Evolutionary conservation across 2,888 invertebrate species (phyloP), one percentile per base, ranked within the genome.

Genomic region (Pemphredon lugubris): DNA sequence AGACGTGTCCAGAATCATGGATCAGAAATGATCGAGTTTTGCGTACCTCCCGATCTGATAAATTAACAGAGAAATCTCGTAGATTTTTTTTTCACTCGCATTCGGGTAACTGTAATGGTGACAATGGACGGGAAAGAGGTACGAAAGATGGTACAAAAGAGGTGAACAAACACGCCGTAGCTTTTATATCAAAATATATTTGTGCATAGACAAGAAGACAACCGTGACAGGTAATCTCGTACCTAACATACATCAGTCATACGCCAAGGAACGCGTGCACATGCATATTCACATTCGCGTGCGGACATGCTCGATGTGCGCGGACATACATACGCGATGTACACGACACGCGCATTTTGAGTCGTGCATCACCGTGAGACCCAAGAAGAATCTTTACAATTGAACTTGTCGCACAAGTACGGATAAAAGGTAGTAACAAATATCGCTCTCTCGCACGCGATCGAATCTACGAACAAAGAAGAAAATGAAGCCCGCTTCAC

Each of bases 101-200:
- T 60, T 34, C 34, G 1, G 23, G 7, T 26, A 26, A 5, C 26
- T 7, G 26, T 26, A 26, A 26, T n/a, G n/a, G n/a, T n/a, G 26
- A 26, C 3, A 26, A 26, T 26, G 26, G 23, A 53, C 30, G 42
- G 6, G 14, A 16, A 18, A 21, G 16, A 6, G 6, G 7, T 11
- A 18, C 34, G 21, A 1, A 3, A n/a, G n/a, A 20, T 7, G 20
- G 23, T 7, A 7, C 11, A 30, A 7, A 34, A 18, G 44, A 32
- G 48, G 30, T 23, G 44, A 65, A 34, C 45, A 57, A 42, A 61
- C 32, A 61, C 18, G n/a, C 40, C 13, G 9, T 26, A 5, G 67
- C 21, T 65, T 89, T 89, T 88, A 87, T 89, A 89, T 89, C 89
- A 88, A 89, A 89, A 89, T 89, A 89, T 89, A 89, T 89, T 88